Evolutionary conservation across 2,888 invertebrate genomes (phyloP).

Genomic region (Busseola fusca): DNA sequence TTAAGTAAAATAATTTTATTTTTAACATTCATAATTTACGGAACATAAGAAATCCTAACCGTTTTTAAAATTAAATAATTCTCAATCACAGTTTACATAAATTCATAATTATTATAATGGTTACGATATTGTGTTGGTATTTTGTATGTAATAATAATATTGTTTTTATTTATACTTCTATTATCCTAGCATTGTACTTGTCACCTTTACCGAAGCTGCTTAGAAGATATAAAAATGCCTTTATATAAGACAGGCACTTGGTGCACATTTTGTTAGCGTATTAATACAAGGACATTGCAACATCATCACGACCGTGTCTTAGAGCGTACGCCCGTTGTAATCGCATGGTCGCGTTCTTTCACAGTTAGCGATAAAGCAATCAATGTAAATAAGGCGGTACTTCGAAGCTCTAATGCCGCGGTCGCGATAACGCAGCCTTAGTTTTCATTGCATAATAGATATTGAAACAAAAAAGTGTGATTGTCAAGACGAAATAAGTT

Average conservation of each 20-base stretch:
- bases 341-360: not conserved
- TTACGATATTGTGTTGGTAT: constrained; percentile 33
- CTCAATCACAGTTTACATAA: constrained; percentile 53
- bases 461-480: not conserved
- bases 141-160: constrained; percentile 23
- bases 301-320: not conserved
- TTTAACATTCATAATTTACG: constrained; percentile 6
- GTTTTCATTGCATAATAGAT: not conserved
- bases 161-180: constrained; percentile 20
- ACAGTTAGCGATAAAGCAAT: not conserved
- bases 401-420: not conserved
- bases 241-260: constrained; percentile 54
- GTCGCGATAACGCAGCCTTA: not conserved
- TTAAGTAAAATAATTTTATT: constrained; percentile 39
- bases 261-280: constrained; percentile 37
- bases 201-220: constrained; percentile 51
- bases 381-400: not conserved
- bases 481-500: not conserved
- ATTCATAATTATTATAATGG: constrained; percentile 40
- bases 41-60: constrained; percentile 8
- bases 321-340: not conserved
- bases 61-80: constrained; percentile 12
- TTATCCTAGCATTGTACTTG: constrained; percentile 62
- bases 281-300: not conserved
- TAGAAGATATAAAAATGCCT: constrained; percentile 53